Percentiles rank a stretch among this genome's conserved stretches.
Evolutionary conservation across 2,797 vertebrate genomes (phyloP).

Genomic region (Crax fasciolata): DNA sequence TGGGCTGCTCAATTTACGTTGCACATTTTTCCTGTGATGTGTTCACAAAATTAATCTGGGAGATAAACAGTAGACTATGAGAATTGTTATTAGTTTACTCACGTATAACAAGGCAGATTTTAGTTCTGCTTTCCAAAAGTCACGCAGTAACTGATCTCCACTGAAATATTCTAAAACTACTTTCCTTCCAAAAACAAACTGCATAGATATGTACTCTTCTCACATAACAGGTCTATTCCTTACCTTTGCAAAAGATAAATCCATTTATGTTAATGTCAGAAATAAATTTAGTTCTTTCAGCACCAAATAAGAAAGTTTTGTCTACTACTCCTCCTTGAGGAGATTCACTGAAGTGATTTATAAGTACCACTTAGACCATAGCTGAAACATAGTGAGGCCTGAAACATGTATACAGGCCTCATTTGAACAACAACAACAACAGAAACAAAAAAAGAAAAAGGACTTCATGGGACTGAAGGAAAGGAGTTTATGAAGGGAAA

Average conservation of each 20-base stretch:
- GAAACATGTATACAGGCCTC: background rate
- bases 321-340: background rate
- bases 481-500: background rate
- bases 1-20: background rate
- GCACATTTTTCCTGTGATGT: background rate
- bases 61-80: background rate
- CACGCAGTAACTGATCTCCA: background rate
- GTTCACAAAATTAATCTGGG: background rate
- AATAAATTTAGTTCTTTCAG: background rate
- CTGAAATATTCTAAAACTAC: background rate
- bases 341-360: rapidly evolving
- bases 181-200: background rate
- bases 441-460: background rate
- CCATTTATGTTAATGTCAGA: background rate
- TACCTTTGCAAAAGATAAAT: background rate
- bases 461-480: background rate
- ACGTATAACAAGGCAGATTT: background rate
- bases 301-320: background rate
- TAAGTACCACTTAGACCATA: rapidly evolving
- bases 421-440: background rate
- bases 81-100: background rate
- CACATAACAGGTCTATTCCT: background rate
- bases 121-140: background rate
- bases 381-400: background rate
- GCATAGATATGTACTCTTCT: background rate